Conservation (phyloP, 2,888 invertebrate genomes). For the Eupithecia pulchellata region DNA sequence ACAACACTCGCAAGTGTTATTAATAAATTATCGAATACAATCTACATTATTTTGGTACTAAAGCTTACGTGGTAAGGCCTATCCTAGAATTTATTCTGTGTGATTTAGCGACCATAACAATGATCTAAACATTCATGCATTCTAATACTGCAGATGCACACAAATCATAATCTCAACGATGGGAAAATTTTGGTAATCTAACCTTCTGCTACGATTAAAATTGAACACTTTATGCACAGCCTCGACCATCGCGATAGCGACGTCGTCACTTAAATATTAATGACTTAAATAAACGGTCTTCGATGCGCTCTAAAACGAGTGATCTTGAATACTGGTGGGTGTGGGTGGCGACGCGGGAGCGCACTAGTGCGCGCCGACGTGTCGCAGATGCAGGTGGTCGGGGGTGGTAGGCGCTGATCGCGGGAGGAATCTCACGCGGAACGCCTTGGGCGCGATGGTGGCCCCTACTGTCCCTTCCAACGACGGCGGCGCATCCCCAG, state of each 20-base stretch:
- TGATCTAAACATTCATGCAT: constrained; percentile 61
- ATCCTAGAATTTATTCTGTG: constrained; percentile 59
- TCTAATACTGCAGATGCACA: constrained; percentile 77
- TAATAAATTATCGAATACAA: constrained; percentile 83
- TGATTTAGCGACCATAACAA: constrained; percentile 64
- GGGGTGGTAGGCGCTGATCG: constrained; percentile 68
- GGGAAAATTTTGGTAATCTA: constrained; percentile 75
- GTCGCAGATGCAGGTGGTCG: constrained; percentile 71
- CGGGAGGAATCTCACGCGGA: constrained; percentile 88
- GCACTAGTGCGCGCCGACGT: constrained; percentile 73
- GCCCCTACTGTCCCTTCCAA: constrained; percentile 93
- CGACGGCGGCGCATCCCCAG: constrained; percentile 90
- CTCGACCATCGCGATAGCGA: constrained; percentile 75
- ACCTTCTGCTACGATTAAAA: constrained; percentile 71
- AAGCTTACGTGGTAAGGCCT: constrained; percentile 68
- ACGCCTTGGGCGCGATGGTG: constrained; percentile 93
- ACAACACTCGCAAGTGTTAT: constrained; percentile 69
- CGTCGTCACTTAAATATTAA: constrained; percentile 73
- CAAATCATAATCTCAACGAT: constrained; percentile 79
- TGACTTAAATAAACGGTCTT: constrained; percentile 78
- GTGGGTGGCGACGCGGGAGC: constrained; percentile 41
- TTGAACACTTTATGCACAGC: constrained; percentile 85
- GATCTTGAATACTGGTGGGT: constrained; percentile 85
- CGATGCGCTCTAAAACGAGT: constrained; percentile 85
- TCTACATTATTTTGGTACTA: constrained; percentile 79